These are phyloP conservation scores for Fundulus diaphanus DNA, from an alignment of 2,797 vertebrate species.

Conservation along the genomic window DNA sequence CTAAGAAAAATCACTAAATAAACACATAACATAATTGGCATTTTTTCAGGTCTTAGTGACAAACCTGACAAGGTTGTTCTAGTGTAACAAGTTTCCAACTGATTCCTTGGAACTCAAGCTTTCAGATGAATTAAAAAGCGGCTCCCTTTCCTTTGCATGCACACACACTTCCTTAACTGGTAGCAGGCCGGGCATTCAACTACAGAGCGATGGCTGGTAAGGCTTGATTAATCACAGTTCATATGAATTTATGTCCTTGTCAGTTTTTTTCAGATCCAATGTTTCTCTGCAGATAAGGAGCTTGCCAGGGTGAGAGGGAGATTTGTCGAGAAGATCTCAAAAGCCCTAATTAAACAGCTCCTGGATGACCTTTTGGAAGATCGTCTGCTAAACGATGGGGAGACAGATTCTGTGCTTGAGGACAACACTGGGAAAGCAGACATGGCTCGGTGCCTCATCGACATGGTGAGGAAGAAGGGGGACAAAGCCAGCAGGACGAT, in stretches of 20 bases:
- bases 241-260: neutral
- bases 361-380: slow-evolving; percentile 68
- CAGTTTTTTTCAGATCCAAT: neutral
- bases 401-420: slow-evolving; percentile 61
- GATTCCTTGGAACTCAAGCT: neutral
- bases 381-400: slow-evolving; percentile 54
- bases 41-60: neutral
- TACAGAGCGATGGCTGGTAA: neutral
- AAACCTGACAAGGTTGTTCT: neutral
- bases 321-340: slow-evolving; percentile 43
- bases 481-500: slow-evolving; percentile 47
- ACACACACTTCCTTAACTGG: neutral
- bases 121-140: neutral
- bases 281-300: slow-evolving; percentile 20
- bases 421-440: rapidly evolving
- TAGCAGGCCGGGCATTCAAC: neutral
- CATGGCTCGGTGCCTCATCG: slow-evolving; percentile 70
- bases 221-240: neutral
- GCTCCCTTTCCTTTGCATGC: neutral
- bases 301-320: slow-evolving; percentile 15
- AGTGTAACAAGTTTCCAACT: neutral
- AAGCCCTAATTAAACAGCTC: slow-evolving; percentile 41
- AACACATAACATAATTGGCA: neutral
- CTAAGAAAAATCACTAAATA: neutral
- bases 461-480: slow-evolving; percentile 74